Evolutionary conservation across 2,797 vertebrate genomes (phyloP).

Genomic region (Etheostoma perlongum): DNA sequence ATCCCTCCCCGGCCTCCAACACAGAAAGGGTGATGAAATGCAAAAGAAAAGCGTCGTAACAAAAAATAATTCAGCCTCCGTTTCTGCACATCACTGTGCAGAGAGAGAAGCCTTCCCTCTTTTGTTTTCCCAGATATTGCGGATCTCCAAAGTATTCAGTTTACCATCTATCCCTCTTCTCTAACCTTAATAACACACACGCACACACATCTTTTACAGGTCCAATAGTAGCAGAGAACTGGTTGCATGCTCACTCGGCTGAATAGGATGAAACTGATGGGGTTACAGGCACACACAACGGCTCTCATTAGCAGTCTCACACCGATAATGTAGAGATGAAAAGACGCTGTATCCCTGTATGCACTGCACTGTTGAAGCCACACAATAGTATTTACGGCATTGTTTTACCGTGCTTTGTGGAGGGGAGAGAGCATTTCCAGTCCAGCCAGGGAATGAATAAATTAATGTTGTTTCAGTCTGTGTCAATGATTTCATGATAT

Average conservation of each 20-base stretch:
- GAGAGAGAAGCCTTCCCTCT: slow-evolving; percentile 46
- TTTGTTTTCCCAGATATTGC: slow-evolving; percentile 48
- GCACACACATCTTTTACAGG: slow-evolving; percentile 25
- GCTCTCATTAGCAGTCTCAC: slow-evolving; percentile 75
- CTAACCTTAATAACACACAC: slow-evolving; percentile 53
- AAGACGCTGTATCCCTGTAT: slow-evolving; percentile 57
- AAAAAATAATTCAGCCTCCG: slow-evolving; percentile 34
- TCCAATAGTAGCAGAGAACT: slow-evolving; percentile 43
- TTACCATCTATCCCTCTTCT: slow-evolving; percentile 54
- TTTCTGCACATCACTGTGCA: slow-evolving; percentile 50
- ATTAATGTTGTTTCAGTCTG: slow-evolving; percentile 19
- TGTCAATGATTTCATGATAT: slow-evolving; percentile 13
- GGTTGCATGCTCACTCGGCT: slow-evolving; percentile 43
- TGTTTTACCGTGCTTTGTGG: slow-evolving; percentile 54
- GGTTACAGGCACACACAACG: slow-evolving; percentile 56
- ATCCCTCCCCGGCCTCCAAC: slow-evolving; percentile 12
- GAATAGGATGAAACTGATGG: slow-evolving; percentile 55
- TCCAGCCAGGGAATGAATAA: slow-evolving; percentile 13
- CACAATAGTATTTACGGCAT: slow-evolving; percentile 26
- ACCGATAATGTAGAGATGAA: slow-evolving; percentile 70
- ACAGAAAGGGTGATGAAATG: slow-evolving; percentile 74
- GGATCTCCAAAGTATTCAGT: slow-evolving; percentile 54
- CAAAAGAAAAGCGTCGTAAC: slow-evolving; percentile 62
- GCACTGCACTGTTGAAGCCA: slow-evolving; percentile 46
- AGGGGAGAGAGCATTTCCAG: slow-evolving; percentile 17